Percentiles rank a stretch among this genome's conserved stretches.
Conservation (phyloP, 2,797 vertebrate genomes). For the Nyctibius grandis region DNA sequence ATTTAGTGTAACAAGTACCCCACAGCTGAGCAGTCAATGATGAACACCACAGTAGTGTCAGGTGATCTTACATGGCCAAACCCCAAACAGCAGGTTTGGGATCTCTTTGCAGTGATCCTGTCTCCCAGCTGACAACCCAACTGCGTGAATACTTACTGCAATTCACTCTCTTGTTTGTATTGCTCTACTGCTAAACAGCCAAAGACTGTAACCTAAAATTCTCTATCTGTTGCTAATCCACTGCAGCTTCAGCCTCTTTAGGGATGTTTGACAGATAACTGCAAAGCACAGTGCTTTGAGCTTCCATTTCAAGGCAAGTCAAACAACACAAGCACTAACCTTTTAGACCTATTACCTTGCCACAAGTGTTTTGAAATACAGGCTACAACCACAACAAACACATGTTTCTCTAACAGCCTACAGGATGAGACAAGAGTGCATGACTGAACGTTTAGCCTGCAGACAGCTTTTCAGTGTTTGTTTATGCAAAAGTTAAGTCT, state of each 20-base stretch:
- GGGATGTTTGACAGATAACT: background rate
- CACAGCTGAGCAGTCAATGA: background rate
- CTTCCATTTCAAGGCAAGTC: background rate
- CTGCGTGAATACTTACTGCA: background rate
- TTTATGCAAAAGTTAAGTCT: background rate
- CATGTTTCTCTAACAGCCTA: background rate
- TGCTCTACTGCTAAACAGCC: background rate
- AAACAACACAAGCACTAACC: background rate
- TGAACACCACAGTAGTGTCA: background rate
- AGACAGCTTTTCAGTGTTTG: background rate
- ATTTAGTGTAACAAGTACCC: background rate
- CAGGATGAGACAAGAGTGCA: background rate
- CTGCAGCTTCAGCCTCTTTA: background rate
- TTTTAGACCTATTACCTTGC: background rate
- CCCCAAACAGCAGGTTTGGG: background rate
- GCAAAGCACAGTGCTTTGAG: background rate
- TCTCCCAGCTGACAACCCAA: background rate
- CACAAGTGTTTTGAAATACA: background rate
- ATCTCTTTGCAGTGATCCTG: background rate
- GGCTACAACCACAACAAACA: conserved; percentile 33
- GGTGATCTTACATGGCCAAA: background rate
- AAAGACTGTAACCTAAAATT: background rate
- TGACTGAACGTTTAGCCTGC: background rate
- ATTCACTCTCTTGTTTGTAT: background rate
- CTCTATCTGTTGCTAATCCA: background rate